Percentiles rank a stretch among this genome's conserved stretches.
Conservation (phyloP, 2,113 vertebrate species). For the Pedetes capensis region DNA sequence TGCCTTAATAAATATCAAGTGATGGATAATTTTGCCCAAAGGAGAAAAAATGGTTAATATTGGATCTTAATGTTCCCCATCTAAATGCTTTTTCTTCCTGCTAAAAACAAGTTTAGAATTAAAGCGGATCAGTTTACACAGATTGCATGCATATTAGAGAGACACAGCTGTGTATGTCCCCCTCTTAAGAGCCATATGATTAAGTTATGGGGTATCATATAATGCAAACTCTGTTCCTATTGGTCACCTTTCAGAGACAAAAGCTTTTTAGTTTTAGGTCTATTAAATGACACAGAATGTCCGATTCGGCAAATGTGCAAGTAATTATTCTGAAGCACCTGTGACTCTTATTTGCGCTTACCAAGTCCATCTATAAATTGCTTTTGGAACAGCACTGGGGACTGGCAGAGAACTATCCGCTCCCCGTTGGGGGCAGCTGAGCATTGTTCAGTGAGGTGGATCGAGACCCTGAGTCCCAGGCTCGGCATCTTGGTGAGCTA, state of each 20-base stretch:
- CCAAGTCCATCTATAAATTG: slow-evolving; percentile 76
- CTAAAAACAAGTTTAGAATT: slow-evolving; percentile 98
- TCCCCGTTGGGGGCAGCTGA: slow-evolving; percentile 48
- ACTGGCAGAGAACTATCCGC: not conserved
- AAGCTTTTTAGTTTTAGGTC: slow-evolving; percentile 97
- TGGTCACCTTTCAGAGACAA: slow-evolving; percentile 87
- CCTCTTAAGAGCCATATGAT: slow-evolving; percentile 99
- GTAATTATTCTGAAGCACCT: slow-evolving; percentile 98
- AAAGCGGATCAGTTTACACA: slow-evolving; percentile 99
- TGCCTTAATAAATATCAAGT: slow-evolving; percentile 87
- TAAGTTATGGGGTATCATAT: slow-evolving; percentile 99
- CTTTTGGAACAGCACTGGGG: slow-evolving; percentile 73
- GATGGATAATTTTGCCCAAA: slow-evolving; percentile 86
- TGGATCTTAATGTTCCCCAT: slow-evolving; percentile 93
- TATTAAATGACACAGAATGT: slow-evolving; percentile 98
- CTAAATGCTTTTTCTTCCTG: slow-evolving; percentile 97
- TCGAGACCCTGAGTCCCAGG: not conserved
- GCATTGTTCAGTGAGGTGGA: slow-evolving; percentile 39
- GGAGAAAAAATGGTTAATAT: slow-evolving; percentile 87
- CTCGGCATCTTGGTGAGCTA: slow-evolving; percentile 56
- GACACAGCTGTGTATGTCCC: slow-evolving; percentile 97
- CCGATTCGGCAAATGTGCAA: slow-evolving; percentile 95
- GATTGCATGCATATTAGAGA: slow-evolving; percentile 98
- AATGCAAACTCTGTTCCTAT: slow-evolving; percentile 90
- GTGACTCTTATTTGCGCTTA: slow-evolving; percentile 88